Base-by-base conservation (phyloP, 2,797 vertebrate species). In the Notolabrus celidotus region DNA sequence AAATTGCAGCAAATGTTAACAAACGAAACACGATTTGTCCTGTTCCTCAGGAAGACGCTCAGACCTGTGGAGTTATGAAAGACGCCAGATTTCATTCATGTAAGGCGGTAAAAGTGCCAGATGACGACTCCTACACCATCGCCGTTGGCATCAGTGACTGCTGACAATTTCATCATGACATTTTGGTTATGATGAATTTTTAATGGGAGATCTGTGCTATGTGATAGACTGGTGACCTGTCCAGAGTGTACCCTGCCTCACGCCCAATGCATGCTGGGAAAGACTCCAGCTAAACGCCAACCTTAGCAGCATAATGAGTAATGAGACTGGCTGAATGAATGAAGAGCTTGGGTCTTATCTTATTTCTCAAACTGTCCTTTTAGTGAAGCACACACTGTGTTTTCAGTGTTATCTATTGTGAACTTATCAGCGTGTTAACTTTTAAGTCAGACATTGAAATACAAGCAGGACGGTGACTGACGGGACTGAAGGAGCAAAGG, bases 91-190 rank as follows among this genome's bases (percentile, higher is more conserved):
- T 78, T 62, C 53, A 72, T 68, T 69, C 69, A 82, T 80, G 65
- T 81, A 66, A 74, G 75, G 71, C 11, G 2, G 59, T 29, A 17
- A 70, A 67, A 45, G 41, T 23, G 72, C 67, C 86, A 90, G 83
- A 83, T 85, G 80, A 87, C 6, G 12, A 87, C 88, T 82, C 86
- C 88, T 83, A 84, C 88, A 68, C 80, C 22, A 75, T 59, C 47
- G 50, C 47, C 25, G 14, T 14, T 83, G 85, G 83, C 75, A 77
- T 57, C 25, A 52, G n/a, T 33, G 34, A 59, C 20, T 67, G 68
- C 58, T 68, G 57, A 67, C 49, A 46, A 45, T 67, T 55, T 45
- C 56, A 79, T 66, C 23, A 47, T 75, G 67, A 20, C 49, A 63
- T 83, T 72, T 12, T 47, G 16, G 55, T 66, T 71, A 46, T 42